Evolutionary conservation across 1,140 invertebrate genomes (phyloP), one percentile per base, ranked within the genome.

Genomic region (Stegodyphus mimosarum): DNA sequence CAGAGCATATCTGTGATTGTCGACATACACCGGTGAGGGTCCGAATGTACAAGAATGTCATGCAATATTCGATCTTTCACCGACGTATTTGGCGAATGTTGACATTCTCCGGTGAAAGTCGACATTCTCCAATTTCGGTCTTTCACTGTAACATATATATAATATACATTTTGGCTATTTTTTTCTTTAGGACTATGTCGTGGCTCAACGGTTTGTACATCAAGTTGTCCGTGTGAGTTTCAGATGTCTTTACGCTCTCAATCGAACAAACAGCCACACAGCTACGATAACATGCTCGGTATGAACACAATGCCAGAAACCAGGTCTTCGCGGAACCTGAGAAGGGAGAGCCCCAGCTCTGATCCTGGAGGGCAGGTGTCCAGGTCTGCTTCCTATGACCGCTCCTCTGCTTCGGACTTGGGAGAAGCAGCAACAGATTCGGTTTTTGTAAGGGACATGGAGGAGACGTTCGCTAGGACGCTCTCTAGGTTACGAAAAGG

Each of bases 371-470:
- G 93, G 92, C 6, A 88, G 49, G 91, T 94, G 74, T 94, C 94
- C 15, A 93, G 95, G 76, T 93, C 97, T 87, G 96, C 95, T 89
- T 95, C 96, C 0, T 96, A 97, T 90, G 96, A 97, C 91, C 48
- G 75, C 6, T 75, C 81, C 15, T 69, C 81, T 2, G 92, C 95
- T 89, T 96, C 97, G 91, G 96, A 98, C 90, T 98, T 96, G 95
- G 95, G 95, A 2, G 97, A 97, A 91, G 96, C 91, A 15, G 89
- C 95, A 5, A 90, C 95, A 7, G 95, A 96, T 89, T 95, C 94
- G 1, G 94, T 96, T 5, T 96, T 96, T 90, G 94, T 96, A 53
- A 93, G 93, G 9, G 95, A 97, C 88, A 91, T 96, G 87, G 95
- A 96, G 89, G 94, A 95, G 88, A 95, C 96, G 90, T 96, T 96